Evolutionary conservation across 2,797 vertebrate species (phyloP).

Genomic region (Peromyscus melanophrys): DNA sequence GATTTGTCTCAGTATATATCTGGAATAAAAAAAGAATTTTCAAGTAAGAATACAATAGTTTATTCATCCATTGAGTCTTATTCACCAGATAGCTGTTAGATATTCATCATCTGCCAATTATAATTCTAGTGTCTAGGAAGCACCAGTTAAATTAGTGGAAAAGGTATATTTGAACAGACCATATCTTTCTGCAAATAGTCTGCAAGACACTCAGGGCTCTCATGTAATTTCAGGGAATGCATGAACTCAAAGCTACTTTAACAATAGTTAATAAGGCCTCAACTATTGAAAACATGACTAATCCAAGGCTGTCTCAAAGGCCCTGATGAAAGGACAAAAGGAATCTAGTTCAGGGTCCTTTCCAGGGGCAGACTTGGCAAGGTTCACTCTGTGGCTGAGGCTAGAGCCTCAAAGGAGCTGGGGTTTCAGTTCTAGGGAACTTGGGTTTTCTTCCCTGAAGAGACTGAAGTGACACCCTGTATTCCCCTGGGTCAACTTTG

Average conservation of each 20-base stretch:
- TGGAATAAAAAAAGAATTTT: constrained; percentile 44
- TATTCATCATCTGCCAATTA: not conserved
- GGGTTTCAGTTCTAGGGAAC: not conserved
- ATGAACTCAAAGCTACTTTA: constrained; percentile 15
- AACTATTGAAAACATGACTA: no score
- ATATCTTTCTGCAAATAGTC: constrained; percentile 1
- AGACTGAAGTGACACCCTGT: not conserved
- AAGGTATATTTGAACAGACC: not conserved
- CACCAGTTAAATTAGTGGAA: constrained; percentile 19
- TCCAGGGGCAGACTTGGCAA: not conserved
- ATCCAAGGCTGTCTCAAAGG: not conserved
- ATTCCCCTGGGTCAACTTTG: not conserved
- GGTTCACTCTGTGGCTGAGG: not conserved
- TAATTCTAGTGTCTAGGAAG: not conserved
- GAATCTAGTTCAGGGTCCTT: not conserved
- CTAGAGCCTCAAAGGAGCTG: not conserved
- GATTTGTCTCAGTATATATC: not conserved
- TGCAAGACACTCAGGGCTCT: not conserved
- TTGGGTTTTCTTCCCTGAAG: not conserved
- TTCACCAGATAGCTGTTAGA: not conserved
- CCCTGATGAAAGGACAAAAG: not conserved
- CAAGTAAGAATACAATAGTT: not conserved
- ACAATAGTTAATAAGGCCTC: not conserved
- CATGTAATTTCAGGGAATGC: not conserved
- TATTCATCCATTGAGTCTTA: not conserved